Base-by-base conservation (phyloP, 2,888 invertebrate species). In the Eristalis arbustorum region DNA sequence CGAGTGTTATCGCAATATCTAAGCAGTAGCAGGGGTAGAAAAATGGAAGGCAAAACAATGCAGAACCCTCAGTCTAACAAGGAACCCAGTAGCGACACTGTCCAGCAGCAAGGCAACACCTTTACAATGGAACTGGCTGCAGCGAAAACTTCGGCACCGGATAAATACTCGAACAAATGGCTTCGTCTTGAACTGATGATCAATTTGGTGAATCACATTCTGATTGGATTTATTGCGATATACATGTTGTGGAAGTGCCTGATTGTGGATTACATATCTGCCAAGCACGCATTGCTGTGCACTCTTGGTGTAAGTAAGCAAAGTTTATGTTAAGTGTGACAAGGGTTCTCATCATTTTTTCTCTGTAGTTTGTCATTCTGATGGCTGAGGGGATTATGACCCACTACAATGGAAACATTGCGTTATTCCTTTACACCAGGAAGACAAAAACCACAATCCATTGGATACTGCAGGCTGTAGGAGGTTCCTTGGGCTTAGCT, bases 351-450 rank as follows among this genome's bases (percentile, higher is more conserved):
- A n/a, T 13, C 61, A 13, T 0, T 59, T 34, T 6, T 66, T 18
- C 13, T 6, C 13, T 75, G 0, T 84, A 92, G 92, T 92, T 92
- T 88, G 90, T 90, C 0, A 90, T 92, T 57, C 89, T 92, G 3
- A 92, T 92, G 92, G 91, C 92, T 18, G 91, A 92, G 80, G 92
- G 90, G 2, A 88, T 92, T 3, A 91, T 92, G 91, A 89, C 90
- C 4, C 91, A 92, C 69, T 92, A 92, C 73, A 89, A 88, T 13
- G 89, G 89, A 63, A 92, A 92, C 85, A 90, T 90, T 1, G 66
- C 91, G 6, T 89, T 90, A 2, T 89, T 89, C 49, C 89, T 89
- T 37, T 91, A 90, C 66, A 90, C 89, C 42, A 89, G 92, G 1
- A 89, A 88, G 13, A 90, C 91, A 0, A 92, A 91, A 72, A 92